Evolutionary conservation across 2,113 vertebrate species (phyloP).

Genomic region (Calyptomena viridis): DNA sequence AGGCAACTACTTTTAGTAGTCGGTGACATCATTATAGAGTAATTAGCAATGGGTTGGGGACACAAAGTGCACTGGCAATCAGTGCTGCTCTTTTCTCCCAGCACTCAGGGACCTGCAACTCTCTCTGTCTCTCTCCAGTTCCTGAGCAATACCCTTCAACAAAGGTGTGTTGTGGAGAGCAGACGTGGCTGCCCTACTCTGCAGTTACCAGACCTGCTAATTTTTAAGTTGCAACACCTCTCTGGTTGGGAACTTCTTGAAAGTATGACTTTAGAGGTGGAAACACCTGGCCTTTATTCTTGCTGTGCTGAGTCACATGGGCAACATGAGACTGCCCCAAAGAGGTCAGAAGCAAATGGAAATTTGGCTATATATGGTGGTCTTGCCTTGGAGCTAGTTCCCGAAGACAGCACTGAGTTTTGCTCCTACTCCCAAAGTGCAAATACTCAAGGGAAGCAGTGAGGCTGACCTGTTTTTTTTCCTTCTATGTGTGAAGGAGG

Average conservation of each 20-base stretch:
- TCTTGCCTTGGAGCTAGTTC: not conserved
- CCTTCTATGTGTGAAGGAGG: conserved; percentile 75
- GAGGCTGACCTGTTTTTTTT: not conserved
- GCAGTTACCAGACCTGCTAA: not conserved
- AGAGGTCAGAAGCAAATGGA: not conserved
- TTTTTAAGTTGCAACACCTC: not conserved
- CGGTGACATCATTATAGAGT: not conserved
- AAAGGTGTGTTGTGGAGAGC: not conserved
- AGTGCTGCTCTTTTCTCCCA: not conserved
- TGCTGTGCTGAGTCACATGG: not conserved
- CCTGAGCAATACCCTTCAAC: not conserved
- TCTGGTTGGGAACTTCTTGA: not conserved
- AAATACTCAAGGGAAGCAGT: not conserved
- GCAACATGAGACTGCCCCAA: not conserved
- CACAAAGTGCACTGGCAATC: not conserved
- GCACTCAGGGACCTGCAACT: not conserved
- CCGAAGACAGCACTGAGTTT: not conserved
- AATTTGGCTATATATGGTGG: not conserved
- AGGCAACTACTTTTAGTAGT: not conserved
- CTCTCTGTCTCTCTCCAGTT: not conserved
- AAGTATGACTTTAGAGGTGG: not conserved
- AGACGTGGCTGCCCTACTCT: not conserved
- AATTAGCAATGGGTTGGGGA: not conserved
- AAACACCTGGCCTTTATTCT: not conserved
- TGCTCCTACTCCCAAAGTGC: not conserved